Base-by-base conservation (phyloP, 2,888 invertebrate species). In the Drosophila subsilvestris region DNA sequence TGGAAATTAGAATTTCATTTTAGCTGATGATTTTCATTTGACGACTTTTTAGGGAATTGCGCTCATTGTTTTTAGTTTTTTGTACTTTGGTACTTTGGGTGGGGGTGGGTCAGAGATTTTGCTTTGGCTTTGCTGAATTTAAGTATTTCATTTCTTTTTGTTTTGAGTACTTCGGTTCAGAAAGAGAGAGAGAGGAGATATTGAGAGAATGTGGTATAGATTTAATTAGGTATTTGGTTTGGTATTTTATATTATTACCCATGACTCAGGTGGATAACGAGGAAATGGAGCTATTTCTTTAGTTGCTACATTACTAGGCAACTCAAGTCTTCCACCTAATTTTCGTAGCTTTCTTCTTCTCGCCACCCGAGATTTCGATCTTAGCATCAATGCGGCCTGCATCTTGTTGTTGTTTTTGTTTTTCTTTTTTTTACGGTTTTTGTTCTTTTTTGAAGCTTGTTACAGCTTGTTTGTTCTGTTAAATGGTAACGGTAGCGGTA, bases 341-440 rank as follows among this genome's bases (percentile, higher is more conserved):
- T 94, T 94, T 90, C 94, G 93, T 91, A 95, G 94, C 93, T 95
- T 95, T 94, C 96, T 96, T 94, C 94, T 94, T 93, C 95, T 95
- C 91, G 95, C 94, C 93, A 96, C 95, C 94, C 96, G 95, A 94
- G 96, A 96, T 94, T 97, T 96, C 93, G 96, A 95, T 94, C 97
- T 95, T 94, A 97, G 95, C 94, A 97, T 96, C 94, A 97, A 95
- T 94, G 97, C 97, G 94, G 97, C 97, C 95, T 97, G 97, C 97
- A 97, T 97, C 90, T 91, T 90, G 90, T 88, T 86, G 88, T 68
- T 73, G 70, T 51, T 67, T 75, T 60, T 72, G n/a, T n/a, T 63
- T 63, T 59, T 63, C 47, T 63, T 45, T 76, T 60, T 63, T 67
- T 73, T 51, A 67, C 62, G 63, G 71, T 71, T 45, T 49, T 49